These are phyloP conservation scores for Cryptophagus acutangulus DNA, from an alignment of 2,888 invertebrate genomes.

Conservation along the genomic window DNA sequence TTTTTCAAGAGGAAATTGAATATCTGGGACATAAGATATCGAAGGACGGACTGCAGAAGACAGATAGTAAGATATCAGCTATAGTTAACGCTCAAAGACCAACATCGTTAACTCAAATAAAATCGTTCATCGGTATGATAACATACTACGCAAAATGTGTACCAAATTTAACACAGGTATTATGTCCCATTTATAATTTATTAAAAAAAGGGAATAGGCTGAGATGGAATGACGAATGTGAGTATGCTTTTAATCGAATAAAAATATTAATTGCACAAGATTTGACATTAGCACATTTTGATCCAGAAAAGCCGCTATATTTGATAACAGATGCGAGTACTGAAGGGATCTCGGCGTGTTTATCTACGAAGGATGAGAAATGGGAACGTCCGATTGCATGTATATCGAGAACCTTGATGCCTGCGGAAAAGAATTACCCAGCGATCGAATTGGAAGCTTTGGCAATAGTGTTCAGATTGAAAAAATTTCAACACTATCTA, in stretches of 20 bases:
- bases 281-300: constrained; percentile 15
- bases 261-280: constrained; percentile 13
- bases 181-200: constrained; percentile 17
- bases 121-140: constrained; percentile 16
- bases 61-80: constrained; percentile 19
- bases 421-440: constrained; percentile 11
- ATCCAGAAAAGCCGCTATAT: constrained; percentile 14
- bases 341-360: too few relatives aligned
- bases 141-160: constrained; percentile 21
- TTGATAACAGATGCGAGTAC: constrained; percentile 13
- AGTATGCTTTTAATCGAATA: constrained; percentile 14
- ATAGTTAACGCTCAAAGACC: constrained; percentile 20
- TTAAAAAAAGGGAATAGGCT: constrained; percentile 13
- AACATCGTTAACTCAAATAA: constrained; percentile 14
- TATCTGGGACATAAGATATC: constrained; percentile 33
- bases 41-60: constrained; percentile 21
- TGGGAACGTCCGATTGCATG: constrained; percentile 19
- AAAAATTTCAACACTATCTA: constrained; percentile 10
- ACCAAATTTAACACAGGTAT: constrained; percentile 8
- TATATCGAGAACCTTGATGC: constrained; percentile 13
- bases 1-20: constrained; percentile 33
- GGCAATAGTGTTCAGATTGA: constrained; percentile 7
- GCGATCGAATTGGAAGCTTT: too few relatives aligned
- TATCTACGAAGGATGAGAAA: too few relatives aligned
- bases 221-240: constrained; percentile 15